A percentile compares a stretch with the other conserved stretches of the same genome.
Conservation (phyloP, 1,140 invertebrate species). For the Arctopsyche grandis region DNA sequence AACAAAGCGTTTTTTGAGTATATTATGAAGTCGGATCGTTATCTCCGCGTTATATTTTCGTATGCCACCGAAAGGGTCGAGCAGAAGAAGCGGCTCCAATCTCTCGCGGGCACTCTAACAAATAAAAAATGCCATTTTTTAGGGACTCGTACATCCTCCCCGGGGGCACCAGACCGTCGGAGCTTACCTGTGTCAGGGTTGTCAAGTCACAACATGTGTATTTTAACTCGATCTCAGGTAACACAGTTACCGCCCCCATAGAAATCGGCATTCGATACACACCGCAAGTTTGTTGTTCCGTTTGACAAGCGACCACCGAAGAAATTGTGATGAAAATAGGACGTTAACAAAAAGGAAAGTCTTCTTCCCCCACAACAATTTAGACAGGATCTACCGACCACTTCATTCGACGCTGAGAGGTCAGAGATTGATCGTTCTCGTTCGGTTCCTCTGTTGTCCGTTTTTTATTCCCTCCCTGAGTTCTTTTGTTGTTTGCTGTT, state of each 20-base stretch:
- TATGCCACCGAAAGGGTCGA: conserved; percentile 33
- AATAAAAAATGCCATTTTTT: conserved; percentile 44
- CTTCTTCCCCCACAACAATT: neutral
- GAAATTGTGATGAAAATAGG: neutral
- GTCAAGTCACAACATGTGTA: conserved; percentile 55
- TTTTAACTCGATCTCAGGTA: conserved; percentile 21
- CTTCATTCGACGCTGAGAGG: conserved; percentile 46
- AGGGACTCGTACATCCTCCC: conserved; percentile 1
- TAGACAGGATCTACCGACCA: conserved; percentile 30
- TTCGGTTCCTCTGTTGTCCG: neutral
- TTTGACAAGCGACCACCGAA: conserved; percentile 24
- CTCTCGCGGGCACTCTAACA: neutral
- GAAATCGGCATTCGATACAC: conserved; percentile 53
- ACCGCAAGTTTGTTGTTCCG: conserved; percentile 25
- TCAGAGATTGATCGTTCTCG: neutral
- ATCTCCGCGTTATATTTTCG: conserved; percentile 44
- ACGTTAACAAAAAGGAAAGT: neutral
- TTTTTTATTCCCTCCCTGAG: neutral
- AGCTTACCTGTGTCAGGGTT: conserved; percentile 41
- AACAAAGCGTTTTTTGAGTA: conserved; percentile 54
- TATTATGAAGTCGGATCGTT: conserved; percentile 53
- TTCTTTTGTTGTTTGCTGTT: neutral
- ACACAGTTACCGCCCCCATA: conserved; percentile 34
- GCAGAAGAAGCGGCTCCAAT: conserved; percentile 22
- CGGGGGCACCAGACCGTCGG: neutral